Base-by-base conservation (phyloP, 2,797 vertebrate genomes). In the Paratrypauchen microcephalus region DNA sequence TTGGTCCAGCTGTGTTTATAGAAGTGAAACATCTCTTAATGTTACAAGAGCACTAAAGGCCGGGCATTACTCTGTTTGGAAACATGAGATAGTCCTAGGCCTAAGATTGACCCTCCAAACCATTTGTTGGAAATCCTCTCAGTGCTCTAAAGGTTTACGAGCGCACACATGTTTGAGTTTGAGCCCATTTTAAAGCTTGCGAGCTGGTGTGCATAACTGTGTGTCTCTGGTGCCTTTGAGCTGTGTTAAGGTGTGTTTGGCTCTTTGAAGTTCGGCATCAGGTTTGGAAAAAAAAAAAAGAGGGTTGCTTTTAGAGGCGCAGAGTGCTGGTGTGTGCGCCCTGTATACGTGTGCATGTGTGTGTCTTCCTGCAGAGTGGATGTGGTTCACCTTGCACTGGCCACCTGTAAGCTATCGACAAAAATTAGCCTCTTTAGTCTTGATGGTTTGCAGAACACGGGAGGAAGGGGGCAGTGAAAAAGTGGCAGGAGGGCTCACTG, bases 331-430 rank as follows among this genome's bases (percentile, higher is more conserved):
- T 77, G 24, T 11, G 68, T 66, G 74, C 8, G 47, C 32, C 59
- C n/a, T 68, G 61, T 71, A 54, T 61, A 65, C 60, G 48, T 63
- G 41, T 66, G 63, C 60, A 57, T 18, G 68, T 71, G 64, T 71
- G 65, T 78, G 83, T 71, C 55, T 30, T 73, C 81, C 83, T 72
- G 72, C 80, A 75, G 81, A 77, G 77, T 88, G 82, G 86, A 89
- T 89, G 83, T 87, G 83, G 89, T 89, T 91, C 88, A 93, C 92
- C 91, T 92, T 93, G 90, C 90, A 84, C 78, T 75, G 90, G 88
- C 91, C 92, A 94, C 92, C 92, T 94, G 93, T 91, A 93, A 93
- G 88, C 92, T 86, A 93, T 94, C 91, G 69, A 78, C 76, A 86
- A 84, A 93, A 94, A 94, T 93, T 90, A 92, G 92, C 81, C 89